Conservation (phyloP, 2,797 vertebrate genomes). For the Mormyrus hasselquistii region DNA sequence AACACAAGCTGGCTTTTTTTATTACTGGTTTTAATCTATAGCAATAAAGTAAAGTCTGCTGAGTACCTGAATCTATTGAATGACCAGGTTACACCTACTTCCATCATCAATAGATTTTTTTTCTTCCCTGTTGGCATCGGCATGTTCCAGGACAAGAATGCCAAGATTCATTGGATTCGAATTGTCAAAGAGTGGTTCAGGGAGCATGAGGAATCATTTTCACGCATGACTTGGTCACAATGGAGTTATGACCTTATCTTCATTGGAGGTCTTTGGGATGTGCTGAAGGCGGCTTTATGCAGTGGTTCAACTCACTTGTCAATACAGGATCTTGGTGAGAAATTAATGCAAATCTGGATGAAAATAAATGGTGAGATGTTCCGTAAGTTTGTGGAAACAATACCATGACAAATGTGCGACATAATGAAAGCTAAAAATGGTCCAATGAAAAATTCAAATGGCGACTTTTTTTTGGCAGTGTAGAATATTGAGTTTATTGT, state of each 20-base stretch:
- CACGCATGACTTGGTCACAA: not conserved
- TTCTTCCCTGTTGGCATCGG: not conserved
- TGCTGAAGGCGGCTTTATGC: not conserved
- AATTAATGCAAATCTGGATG: too few relatives aligned
- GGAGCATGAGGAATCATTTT: not conserved
- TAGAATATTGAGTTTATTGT: not conserved
- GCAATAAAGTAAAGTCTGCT: not conserved
- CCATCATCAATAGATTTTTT: not conserved
- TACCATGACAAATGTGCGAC: too few relatives aligned
- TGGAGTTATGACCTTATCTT: not conserved
- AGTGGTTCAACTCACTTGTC: not conserved
- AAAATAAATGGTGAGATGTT: too few relatives aligned
- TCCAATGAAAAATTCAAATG: too few relatives aligned
- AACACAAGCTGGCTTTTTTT: not conserved
- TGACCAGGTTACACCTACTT: not conserved
- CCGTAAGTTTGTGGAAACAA: too few relatives aligned
- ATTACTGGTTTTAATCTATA: not conserved
- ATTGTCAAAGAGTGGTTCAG: not conserved
- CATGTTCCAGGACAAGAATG: not conserved
- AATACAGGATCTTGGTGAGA: not conserved
- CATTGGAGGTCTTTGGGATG: not conserved
- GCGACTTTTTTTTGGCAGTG: too few relatives aligned
- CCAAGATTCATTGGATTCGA: not conserved
- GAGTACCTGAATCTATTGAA: not conserved
- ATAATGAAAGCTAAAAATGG: too few relatives aligned